Conservation (phyloP, 1,140 invertebrate genomes). For the Trichoplusia ni region DNA sequence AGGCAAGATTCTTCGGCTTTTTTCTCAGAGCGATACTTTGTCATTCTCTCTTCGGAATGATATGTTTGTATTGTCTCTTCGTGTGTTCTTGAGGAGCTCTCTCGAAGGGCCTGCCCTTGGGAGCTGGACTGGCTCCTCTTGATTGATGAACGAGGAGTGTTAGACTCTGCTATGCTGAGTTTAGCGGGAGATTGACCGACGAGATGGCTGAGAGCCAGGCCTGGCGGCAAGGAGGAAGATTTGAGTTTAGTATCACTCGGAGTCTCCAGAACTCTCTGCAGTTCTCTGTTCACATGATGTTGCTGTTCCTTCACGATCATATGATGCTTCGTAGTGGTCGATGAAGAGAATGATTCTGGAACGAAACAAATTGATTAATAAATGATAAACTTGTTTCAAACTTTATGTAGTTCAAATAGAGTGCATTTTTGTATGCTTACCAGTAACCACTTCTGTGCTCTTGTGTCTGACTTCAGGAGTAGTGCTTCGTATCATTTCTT, state of each 20-base stretch:
- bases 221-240: constrained; percentile 86
- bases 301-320: constrained; percentile 69
- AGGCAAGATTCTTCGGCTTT: constrained; percentile 77
- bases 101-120: constrained; percentile 71
- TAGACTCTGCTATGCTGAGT: constrained; percentile 73
- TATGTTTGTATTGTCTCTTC: constrained; percentile 47
- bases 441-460: constrained; percentile 76
- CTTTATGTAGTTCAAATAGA: not conserved
- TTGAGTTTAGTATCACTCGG: constrained; percentile 83
- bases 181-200: constrained; percentile 73
- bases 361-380: constrained; percentile 10
- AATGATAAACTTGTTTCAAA: not conserved
- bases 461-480: constrained; percentile 81
- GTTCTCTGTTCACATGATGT: constrained; percentile 64
- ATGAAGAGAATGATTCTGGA: constrained; percentile 79
- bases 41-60: constrained; percentile 62
- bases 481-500: constrained; percentile 84
- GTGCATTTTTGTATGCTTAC: constrained; percentile 39
- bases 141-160: constrained; percentile 72
- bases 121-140: constrained; percentile 78
- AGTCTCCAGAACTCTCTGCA: constrained; percentile 67
- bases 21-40: constrained; percentile 65
- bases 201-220: constrained; percentile 80
- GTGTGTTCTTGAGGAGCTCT: constrained; percentile 54
- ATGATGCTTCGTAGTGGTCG: constrained; percentile 73